Percentiles rank a stretch among this genome's conserved stretches.
Conservation (phyloP, 2,113 vertebrate genomes). For the Panthera tigris region DNA sequence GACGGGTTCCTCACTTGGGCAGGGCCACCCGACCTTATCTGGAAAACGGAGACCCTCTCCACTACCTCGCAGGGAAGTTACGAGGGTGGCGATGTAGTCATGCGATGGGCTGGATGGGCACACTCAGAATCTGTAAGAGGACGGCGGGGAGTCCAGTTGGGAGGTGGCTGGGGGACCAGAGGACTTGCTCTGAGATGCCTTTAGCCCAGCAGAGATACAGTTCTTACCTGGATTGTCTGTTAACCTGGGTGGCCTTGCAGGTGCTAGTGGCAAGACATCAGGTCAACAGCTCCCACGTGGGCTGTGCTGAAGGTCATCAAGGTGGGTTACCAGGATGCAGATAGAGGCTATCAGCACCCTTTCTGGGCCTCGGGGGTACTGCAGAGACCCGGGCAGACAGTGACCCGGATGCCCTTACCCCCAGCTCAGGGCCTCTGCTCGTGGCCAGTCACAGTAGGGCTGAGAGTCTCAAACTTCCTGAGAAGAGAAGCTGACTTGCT, state of each 20-base stretch:
- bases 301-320: not conserved
- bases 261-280: not conserved
- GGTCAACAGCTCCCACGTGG: not conserved
- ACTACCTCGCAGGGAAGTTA: not conserved
- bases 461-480: not conserved
- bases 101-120: accelerated
- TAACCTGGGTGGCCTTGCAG: not conserved
- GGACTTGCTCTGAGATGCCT: not conserved
- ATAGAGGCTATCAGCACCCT: not conserved
- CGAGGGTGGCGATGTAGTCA: not conserved
- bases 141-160: accelerated
- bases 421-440: not conserved
- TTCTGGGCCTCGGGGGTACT: not conserved
- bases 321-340: not conserved
- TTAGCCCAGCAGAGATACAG: not conserved
- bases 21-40: not conserved
- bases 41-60: not conserved
- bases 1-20: not conserved
- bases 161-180: not conserved
- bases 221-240: not conserved
- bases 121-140: not conserved
- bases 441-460: not conserved
- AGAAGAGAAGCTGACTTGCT: not conserved
- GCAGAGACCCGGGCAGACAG: not conserved
- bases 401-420: not conserved